Conservation (phyloP, 1,140 invertebrate genomes). For the Drosophila aff. region DNA sequence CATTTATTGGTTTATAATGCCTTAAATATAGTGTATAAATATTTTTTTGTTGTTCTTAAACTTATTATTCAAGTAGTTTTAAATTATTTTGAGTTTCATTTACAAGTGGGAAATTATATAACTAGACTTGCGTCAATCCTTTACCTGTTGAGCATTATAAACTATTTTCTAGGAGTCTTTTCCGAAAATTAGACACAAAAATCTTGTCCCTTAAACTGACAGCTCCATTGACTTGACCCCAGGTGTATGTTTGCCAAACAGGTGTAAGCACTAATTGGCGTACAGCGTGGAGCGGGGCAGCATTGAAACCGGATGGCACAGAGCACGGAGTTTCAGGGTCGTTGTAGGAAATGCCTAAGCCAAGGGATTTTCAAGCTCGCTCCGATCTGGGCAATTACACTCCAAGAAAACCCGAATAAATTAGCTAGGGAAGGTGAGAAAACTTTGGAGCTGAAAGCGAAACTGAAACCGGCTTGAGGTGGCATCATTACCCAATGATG, state of each 20-base stretch:
- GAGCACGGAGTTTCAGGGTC: conserved; percentile 71
- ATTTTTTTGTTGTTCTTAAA: not conserved
- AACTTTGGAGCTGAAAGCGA: conserved; percentile 43
- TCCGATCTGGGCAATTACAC: conserved; percentile 41
- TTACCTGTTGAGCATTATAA: not conserved
- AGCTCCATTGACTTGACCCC: conserved; percentile 11
- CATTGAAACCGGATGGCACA: conserved; percentile 40
- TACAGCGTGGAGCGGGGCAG: conserved; percentile 41
- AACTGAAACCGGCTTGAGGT: conserved; percentile 69
- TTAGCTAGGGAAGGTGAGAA: conserved; percentile 33
- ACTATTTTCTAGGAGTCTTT: not conserved
- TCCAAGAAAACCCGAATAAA: conserved; percentile 42
- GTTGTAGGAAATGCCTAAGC: conserved; percentile 33
- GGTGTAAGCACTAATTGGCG: conserved; percentile 66
- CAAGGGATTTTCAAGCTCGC: conserved; percentile 30
- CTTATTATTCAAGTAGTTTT: not conserved
- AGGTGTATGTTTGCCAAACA: conserved; percentile 33
- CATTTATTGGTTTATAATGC: not conserved
- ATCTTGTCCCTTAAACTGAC: not conserved
- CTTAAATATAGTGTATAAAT: not conserved
- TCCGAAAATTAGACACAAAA: not conserved
- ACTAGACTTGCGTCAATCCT: not conserved
- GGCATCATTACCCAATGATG: conserved; percentile 65
- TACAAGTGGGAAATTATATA: not conserved
- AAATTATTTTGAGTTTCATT: not conserved